Percentiles rank a stretch among this genome's conserved stretches.
These are phyloP conservation scores for Sebastes schlegelii DNA, from an alignment of 2,113 vertebrate genomes.

Conservation along the genomic window DNA sequence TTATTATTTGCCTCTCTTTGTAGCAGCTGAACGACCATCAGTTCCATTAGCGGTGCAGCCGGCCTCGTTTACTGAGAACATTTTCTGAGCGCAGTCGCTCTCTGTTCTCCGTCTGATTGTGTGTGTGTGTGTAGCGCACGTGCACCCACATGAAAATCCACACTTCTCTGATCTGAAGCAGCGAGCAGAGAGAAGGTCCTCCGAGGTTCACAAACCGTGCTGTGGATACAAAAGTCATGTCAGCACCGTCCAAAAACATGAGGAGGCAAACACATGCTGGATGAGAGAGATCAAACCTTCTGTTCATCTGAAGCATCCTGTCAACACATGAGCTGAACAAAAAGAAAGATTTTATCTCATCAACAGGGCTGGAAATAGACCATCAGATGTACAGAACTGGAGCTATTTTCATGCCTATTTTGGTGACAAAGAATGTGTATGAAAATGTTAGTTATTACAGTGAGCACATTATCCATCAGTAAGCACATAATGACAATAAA, in stretches of 20 bases:
- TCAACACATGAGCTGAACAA: constrained; percentile 21
- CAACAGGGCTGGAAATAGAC: neutral
- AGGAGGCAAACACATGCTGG: neutral
- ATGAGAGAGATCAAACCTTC: constrained; percentile 32
- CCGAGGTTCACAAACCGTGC: constrained; percentile 40
- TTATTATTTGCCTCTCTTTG: constrained; percentile 36
- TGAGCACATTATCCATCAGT: neutral
- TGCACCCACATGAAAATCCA: constrained; percentile 16
- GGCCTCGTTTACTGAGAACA: constrained; percentile 51
- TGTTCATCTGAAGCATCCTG: constrained; percentile 8
- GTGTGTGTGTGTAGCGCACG: no score
- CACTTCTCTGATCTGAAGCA: constrained; percentile 29
- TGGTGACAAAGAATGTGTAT: neutral
- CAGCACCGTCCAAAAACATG: constrained; percentile 23
- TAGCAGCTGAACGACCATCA: constrained; percentile 43
- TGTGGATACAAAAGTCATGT: constrained; percentile 36
- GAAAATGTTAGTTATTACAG: neutral
- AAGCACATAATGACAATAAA: constrained; percentile 21
- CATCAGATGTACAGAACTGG: constrained; percentile 2
- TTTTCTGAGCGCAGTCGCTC: neutral
- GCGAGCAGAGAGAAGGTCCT: constrained; percentile 6
- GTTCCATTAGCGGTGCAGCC: neutral
- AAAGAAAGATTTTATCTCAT: constrained; percentile 10
- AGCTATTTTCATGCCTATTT: neutral
- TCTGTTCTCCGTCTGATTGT: neutral